Conservation (phyloP, 2,113 vertebrate genomes). For the Antechinus stuartii region DNA sequence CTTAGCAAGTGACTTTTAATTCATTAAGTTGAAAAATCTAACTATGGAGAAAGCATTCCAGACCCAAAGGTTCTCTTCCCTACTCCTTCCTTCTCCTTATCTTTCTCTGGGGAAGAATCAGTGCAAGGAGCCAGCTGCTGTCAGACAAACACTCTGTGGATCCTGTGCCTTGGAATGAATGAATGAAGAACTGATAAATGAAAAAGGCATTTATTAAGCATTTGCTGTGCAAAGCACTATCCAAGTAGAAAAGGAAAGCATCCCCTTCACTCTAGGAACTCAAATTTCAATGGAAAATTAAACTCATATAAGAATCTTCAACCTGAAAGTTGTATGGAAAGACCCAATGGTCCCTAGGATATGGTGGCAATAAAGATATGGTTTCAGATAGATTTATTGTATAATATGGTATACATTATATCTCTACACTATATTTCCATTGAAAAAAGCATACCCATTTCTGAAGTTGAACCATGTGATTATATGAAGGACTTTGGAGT, state of each 20-base stretch:
- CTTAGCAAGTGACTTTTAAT: not conserved
- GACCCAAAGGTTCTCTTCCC: not conserved
- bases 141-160: not conserved
- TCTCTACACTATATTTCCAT: not conserved
- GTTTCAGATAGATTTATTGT: not conserved
- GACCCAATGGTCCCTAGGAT: not conserved
- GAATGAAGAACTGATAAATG: not conserved
- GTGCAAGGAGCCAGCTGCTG: not conserved
- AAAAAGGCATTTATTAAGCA: not conserved
- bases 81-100: not conserved
- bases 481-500: not conserved
- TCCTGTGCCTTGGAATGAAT: not conserved
- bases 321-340: not conserved
- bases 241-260: not conserved
- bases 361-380: not conserved
- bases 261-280: not conserved
- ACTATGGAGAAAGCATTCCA: not conserved
- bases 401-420: not conserved
- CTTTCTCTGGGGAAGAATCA: not conserved
- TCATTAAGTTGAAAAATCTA: not conserved
- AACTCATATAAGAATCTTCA: not conserved
- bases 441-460: not conserved
- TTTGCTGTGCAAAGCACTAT: not conserved
- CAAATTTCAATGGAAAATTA: not conserved
- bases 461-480: not conserved